Percentiles rank a stretch among this genome's conserved stretches.
These are phyloP conservation scores for Eudyptes chrysolophus DNA, from an alignment of 2,113 vertebrate species.

Conservation along the genomic window DNA sequence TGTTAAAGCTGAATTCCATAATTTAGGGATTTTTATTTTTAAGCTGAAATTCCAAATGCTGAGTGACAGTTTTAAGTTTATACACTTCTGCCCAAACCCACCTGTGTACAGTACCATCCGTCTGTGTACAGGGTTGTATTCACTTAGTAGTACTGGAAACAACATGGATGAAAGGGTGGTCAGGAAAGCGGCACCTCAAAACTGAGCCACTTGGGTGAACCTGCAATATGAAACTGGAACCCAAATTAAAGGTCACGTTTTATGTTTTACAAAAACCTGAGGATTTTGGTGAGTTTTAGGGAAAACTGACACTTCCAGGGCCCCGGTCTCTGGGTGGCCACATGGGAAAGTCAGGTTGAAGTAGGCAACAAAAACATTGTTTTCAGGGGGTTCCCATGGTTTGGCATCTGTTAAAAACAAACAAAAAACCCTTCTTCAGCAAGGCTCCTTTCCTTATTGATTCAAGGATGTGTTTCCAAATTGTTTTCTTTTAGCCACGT, in stretches of 20 bases:
- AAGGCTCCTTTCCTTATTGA: background rate
- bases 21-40: background rate
- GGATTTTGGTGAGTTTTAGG: background rate
- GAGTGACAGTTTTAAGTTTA: background rate
- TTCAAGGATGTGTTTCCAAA: background rate
- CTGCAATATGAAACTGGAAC: background rate
- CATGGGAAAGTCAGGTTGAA: background rate
- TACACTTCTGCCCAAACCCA: background rate
- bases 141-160: background rate
- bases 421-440: background rate
- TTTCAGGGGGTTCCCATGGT: background rate
- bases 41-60: background rate
- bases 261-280: background rate
- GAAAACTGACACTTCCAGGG: background rate
- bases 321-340: background rate
- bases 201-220: background rate
- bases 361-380: rapidly evolving
- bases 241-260: background rate
- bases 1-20: background rate
- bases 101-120: rapidly evolving
- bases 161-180: background rate
- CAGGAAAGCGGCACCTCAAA: background rate
- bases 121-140: background rate
- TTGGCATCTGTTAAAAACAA: background rate
- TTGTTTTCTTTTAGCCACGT: rapidly evolving